Conservation (phyloP, 2,113 vertebrate genomes). For the Spea multiplicata region DNA sequence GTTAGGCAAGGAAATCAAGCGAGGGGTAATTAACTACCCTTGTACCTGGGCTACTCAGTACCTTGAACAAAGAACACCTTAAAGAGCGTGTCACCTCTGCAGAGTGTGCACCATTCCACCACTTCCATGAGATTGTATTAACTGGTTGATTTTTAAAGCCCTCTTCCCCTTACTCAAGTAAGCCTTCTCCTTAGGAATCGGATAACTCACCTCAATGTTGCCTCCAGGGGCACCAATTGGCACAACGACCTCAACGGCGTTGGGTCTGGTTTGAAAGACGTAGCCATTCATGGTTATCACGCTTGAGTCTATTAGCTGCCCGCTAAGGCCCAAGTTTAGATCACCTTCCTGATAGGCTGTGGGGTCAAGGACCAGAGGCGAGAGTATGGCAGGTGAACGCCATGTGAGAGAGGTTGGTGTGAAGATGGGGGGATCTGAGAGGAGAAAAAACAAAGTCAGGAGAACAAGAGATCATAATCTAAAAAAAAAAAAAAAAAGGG, state of each 20-base stretch:
- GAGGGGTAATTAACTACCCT: no score
- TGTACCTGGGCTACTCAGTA: no score
- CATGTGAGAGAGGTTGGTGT: constrained; percentile 61
- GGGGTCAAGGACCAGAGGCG: constrained; percentile 58
- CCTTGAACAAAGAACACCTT: no score
- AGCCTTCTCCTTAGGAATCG: not conserved
- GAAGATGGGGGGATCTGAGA: constrained; percentile 62
- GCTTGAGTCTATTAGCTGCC: constrained; percentile 49
- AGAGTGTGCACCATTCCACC: no score
- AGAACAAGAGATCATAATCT: no score
- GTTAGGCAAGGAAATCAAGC: no score
- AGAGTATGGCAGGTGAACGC: constrained; percentile 61
- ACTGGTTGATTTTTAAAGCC: no score
- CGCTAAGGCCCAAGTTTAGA: constrained; percentile 65
- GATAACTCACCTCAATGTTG: constrained; percentile 37
- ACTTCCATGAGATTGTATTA: no score
- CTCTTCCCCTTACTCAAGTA: no score
- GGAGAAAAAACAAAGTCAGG: not conserved
- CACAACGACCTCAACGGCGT: constrained; percentile 27
- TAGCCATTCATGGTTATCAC: constrained; percentile 54
- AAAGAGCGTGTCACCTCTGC: no score
- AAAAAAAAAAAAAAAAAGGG: no score
- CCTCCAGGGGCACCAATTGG: constrained; percentile 50
- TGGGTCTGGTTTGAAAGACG: constrained; percentile 13
- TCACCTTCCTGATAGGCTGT: constrained; percentile 37